Percentiles rank a stretch among this genome's conserved stretches.
phyloP scores from a whole-genome alignment of 2,797 vertebrate genomes.

The Lithobates sylvaticus region DNA sequence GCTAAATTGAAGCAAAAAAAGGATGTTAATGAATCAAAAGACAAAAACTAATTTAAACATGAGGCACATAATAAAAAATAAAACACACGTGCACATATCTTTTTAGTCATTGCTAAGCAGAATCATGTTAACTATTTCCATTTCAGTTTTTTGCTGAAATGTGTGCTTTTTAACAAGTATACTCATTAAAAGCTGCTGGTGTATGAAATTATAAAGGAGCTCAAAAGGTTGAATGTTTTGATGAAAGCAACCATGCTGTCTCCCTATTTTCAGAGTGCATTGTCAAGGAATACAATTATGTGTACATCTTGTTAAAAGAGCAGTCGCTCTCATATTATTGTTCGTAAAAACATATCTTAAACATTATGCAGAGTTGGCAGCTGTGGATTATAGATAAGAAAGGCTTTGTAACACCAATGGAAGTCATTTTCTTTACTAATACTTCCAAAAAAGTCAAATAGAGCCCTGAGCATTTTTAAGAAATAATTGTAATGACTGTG shows the following conservation, averaged over 20 bases:
- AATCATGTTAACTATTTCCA: neutral
- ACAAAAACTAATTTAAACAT: too few species aligned
- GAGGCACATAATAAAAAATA: too few species aligned
- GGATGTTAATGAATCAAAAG: too few species aligned
- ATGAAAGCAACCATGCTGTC: neutral
- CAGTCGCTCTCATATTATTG: neutral
- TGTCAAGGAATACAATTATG: conserved; percentile 3
- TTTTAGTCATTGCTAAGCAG: neutral
- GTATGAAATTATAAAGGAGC: neutral
- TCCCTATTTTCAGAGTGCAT: neutral
- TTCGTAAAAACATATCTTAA: conserved; percentile 16
- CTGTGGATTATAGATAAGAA: conserved; percentile 42
- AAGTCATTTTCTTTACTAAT: conserved; percentile 7
- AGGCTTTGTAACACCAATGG: neutral
- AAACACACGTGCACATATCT: neutral
- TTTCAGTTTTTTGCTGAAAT: neutral
- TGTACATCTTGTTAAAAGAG: neutral
- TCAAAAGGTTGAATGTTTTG: neutral
- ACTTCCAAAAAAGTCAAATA: neutral
- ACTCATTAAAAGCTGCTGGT: neutral
- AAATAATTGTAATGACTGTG: neutral
- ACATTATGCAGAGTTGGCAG: conserved; percentile 27
- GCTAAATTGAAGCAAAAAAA: too few species aligned
- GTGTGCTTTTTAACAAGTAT: conserved; percentile 15
- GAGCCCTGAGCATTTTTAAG: conserved; percentile 22